These are phyloP conservation scores for Drosophila meridionalis DNA, from an alignment of 2,888 invertebrate genomes.

Conservation along the genomic window DNA sequence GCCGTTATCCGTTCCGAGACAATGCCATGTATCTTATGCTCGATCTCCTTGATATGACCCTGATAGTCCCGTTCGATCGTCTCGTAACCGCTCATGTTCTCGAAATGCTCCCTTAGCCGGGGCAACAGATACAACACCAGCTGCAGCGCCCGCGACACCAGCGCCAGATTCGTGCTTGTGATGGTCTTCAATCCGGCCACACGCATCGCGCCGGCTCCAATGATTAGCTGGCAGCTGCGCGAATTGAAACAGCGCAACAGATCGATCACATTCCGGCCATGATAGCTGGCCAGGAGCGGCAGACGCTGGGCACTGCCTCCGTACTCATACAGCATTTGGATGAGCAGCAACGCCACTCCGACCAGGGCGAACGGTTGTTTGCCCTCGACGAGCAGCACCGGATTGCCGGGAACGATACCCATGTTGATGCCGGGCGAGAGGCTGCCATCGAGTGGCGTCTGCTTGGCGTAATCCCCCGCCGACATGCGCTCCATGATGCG, in stretches of 20 bases:
- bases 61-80: conserved; percentile 91
- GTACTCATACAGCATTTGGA: conserved; percentile 96
- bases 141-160: conserved; percentile 93
- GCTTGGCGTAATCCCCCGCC: conserved; percentile 82
- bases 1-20: conserved; percentile 93
- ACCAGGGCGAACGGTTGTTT: conserved; percentile 91
- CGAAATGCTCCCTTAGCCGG: conserved; percentile 89
- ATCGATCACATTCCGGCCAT: conserved; percentile 94
- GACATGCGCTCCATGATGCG: conserved; percentile 91
- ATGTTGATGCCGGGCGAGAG: neutral
- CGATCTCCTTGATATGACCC: conserved; percentile 96
- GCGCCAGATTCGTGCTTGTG: conserved; percentile 96
- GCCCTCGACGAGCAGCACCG: conserved; percentile 88
- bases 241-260: conserved; percentile 94
- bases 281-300: conserved; percentile 91
- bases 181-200: conserved; percentile 97
- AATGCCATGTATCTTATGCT: conserved; percentile 95
- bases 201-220: conserved; percentile 98
- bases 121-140: conserved; percentile 92
- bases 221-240: conserved; percentile 95
- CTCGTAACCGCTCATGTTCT: conserved; percentile 87
- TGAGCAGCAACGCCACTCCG: conserved; percentile 93
- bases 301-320: conserved; percentile 92
- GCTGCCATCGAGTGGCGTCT: conserved; percentile 16
- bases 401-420: conserved; percentile 82